Conservation (phyloP, 1,140 invertebrate species). For the Zophobas atratus region DNA sequence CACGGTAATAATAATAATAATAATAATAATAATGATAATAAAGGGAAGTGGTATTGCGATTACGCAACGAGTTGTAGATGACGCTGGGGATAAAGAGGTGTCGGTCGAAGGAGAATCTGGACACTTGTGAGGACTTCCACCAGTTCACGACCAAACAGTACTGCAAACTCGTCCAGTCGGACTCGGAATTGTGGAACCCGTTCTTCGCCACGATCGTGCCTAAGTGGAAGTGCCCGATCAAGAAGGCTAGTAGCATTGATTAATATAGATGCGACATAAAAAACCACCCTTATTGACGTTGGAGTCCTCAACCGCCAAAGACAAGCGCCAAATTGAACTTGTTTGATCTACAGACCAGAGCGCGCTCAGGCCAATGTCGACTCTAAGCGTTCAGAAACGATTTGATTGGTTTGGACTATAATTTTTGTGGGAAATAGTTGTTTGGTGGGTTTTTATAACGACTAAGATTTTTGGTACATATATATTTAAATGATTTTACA, state of each 20-base stretch:
- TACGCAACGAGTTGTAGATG: conserved; percentile 31
- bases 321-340: too few relatives aligned
- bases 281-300: too few relatives aligned
- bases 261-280: too few relatives aligned
- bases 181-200: conserved; percentile 31
- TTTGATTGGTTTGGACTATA: too few relatives aligned
- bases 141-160: conserved; percentile 44
- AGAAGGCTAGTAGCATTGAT: conserved; percentile 11
- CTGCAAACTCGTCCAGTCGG: conserved; percentile 35
- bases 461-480: too few relatives aligned
- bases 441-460: too few relatives aligned
- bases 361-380: too few relatives aligned
- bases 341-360: too few relatives aligned
- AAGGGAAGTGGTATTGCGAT: neutral
- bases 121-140: conserved; percentile 52
- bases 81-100: conserved; percentile 35
- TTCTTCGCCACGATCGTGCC: conserved; percentile 42
- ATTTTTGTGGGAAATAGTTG: too few relatives aligned
- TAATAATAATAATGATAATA: neutral
- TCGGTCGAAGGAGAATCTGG: conserved; percentile 43
- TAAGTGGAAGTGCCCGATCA: conserved; percentile 43
- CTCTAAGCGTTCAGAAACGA: too few relatives aligned
- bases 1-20: conserved; percentile 13
- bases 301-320: too few relatives aligned
- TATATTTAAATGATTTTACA: too few relatives aligned